Conservation (phyloP, 2,113 vertebrate genomes). For the Sphaerodactylus townsendi region DNA sequence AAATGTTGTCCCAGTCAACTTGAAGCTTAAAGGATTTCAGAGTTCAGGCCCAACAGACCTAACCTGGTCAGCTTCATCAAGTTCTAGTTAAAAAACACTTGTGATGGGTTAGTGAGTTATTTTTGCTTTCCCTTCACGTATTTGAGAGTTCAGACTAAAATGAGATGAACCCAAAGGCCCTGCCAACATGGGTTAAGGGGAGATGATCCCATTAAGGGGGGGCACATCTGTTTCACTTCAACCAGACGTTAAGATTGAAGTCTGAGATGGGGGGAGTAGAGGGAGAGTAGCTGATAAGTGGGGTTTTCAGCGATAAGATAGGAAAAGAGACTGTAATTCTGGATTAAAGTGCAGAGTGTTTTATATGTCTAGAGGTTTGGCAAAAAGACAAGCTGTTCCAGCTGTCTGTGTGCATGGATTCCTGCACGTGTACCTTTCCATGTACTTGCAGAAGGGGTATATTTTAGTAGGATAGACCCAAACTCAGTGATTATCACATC, state of each 20-base stretch:
- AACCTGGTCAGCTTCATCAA: slow-evolving; percentile 19
- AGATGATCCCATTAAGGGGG: slow-evolving; percentile 50
- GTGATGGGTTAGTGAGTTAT: slow-evolving; percentile 30
- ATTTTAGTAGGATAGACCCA: neutral
- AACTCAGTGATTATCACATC: neutral
- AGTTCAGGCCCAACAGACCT: slow-evolving; percentile 10
- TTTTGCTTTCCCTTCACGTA: slow-evolving; percentile 21
- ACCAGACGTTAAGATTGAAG: slow-evolving; percentile 63
- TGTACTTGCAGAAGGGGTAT: neutral
- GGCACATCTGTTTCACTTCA: slow-evolving; percentile 65
- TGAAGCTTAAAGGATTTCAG: neutral
- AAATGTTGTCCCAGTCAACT: neutral
- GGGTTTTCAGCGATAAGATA: slow-evolving; percentile 69
- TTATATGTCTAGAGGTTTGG: slow-evolving; percentile 61
- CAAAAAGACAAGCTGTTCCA: slow-evolving; percentile 60
- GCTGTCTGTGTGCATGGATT: slow-evolving; percentile 35
- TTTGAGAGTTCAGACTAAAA: slow-evolving; percentile 36
- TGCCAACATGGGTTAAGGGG: slow-evolving; percentile 49
- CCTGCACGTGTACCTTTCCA: slow-evolving; percentile 37
- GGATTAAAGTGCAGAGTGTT: slow-evolving; percentile 61
- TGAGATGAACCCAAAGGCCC: slow-evolving; percentile 27
- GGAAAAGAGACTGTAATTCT: slow-evolving; percentile 62
- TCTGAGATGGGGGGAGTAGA: slow-evolving; percentile 57
- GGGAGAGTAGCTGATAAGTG: slow-evolving; percentile 55
- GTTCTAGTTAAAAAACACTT: slow-evolving; percentile 9